Evolutionary conservation across 2,888 invertebrate species (phyloP).

Genomic region (Scaptomyza reducta): DNA sequence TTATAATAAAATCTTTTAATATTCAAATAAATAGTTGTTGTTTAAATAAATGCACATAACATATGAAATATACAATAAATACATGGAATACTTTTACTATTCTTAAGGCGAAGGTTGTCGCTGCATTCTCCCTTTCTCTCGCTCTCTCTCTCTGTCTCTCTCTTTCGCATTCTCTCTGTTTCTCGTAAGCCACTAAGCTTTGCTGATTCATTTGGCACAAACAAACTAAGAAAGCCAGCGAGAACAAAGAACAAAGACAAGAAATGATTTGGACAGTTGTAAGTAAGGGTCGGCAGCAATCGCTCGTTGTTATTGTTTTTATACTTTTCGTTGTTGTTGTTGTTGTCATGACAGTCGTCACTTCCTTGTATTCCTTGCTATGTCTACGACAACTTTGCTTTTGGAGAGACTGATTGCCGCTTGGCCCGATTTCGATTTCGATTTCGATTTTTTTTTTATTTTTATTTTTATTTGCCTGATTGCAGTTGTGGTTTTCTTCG

Average conservation of each 20-base stretch:
- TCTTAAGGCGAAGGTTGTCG: neutral
- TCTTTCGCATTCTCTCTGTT: neutral
- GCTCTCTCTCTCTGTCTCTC: neutral
- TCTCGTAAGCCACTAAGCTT: neutral
- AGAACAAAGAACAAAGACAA: conserved; percentile 9
- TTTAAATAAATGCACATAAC: too few relatives aligned
- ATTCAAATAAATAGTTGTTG: too few relatives aligned
- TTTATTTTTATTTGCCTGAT: neutral
- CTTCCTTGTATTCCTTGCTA: neutral
- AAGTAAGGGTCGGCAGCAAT: neutral
- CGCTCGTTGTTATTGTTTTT: neutral
- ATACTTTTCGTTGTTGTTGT: neutral
- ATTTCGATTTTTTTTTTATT: neutral
- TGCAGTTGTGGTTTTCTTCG: too few relatives aligned
- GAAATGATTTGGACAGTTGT: neutral
- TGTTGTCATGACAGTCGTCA: neutral
- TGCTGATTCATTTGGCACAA: conserved; percentile 10
- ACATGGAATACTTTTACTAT: too few relatives aligned
- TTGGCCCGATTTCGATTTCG: neutral
- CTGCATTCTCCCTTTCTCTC: neutral
- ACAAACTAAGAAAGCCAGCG: neutral
- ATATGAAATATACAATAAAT: too few relatives aligned
- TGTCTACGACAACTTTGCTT: neutral
- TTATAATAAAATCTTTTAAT: too few relatives aligned
- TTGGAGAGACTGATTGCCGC: neutral